Evolutionary conservation across 2,113 vertebrate species (phyloP), one percentile per base, ranked within the genome.

Genomic region (Piprites chloris): DNA sequence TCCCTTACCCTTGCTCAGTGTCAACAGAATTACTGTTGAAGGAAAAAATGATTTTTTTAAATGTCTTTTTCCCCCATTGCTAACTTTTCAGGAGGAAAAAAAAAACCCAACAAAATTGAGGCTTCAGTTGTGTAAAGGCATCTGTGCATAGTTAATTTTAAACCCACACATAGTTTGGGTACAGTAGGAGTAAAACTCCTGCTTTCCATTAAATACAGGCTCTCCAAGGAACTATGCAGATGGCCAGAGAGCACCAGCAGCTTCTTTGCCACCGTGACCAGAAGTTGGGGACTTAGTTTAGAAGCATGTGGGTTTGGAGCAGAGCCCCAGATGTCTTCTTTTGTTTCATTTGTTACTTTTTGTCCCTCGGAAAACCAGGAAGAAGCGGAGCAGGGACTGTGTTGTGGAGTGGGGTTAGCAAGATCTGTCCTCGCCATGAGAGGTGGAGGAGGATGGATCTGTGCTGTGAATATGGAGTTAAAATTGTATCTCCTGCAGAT

Each of bases 401-500:
- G 53, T 21, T 49, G 80, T 24, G 33, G 30, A 75, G 84, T 30
- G 44, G 35, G 80, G 71, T 82, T 87, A 74, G 63, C 39, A 2
- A 79, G 52, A 89, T 85, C 53, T 75, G 18, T 71, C 67, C 85
- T 93, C 0, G 1, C 85, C 28, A 1, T 13, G 67, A 91, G 84
- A 73, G 67, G 46, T 66, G 93, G 85, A 86, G 88, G 92, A 90
- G 89, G 87, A 73, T 20, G 19, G 90, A 37, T 67, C 56, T 87
- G 87, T 85, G 85, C 92, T 94, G 90, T 12, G 59, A 88, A 67
- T 4, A 58, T 13, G 52, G 41, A 52, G 59, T 87, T 93, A 32
- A 89, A 86, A 86, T 81, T 78, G 75, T 67, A 74, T 88, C 88
- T 90, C 56, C 19, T 56, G 68, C 75, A n/a, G 92, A 80, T 92